These are phyloP conservation scores for Nannoperca obscura DNA, from an alignment of 2,797 vertebrate genomes.

Conservation along the genomic window DNA sequence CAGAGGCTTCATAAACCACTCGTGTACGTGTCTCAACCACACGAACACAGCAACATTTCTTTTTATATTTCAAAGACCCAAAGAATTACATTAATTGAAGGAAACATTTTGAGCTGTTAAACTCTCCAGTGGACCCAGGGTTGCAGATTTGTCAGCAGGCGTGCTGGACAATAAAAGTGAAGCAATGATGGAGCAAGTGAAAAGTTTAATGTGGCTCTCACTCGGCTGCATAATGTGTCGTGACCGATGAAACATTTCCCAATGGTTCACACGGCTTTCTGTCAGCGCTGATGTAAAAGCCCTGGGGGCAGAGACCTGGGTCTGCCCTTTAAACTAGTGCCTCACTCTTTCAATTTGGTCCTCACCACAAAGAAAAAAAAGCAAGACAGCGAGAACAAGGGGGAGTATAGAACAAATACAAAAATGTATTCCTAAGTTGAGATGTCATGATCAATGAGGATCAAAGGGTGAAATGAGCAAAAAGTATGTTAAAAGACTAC, in stretches of 20 bases:
- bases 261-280: slow-evolving; percentile 84
- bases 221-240: slow-evolving; percentile 81
- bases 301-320: slow-evolving; percentile 81
- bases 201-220: slow-evolving; percentile 86
- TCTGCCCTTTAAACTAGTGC: slow-evolving; percentile 83
- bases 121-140: slow-evolving; percentile 72
- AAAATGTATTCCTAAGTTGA: slow-evolving; percentile 62
- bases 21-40: slow-evolving; percentile 38
- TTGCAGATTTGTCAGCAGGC: slow-evolving; percentile 79
- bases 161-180: slow-evolving; percentile 82
- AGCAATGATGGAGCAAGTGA: slow-evolving; percentile 83
- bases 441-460: slow-evolving; percentile 56
- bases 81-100: slow-evolving; percentile 82
- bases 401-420: slow-evolving; percentile 61
- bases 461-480: slow-evolving; percentile 54
- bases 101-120: slow-evolving; percentile 83
- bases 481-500: slow-evolving; percentile 46
- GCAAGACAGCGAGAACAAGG: slow-evolving; percentile 55
- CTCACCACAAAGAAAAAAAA: slow-evolving; percentile 58
- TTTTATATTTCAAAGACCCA: slow-evolving; percentile 76
- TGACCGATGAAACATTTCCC: slow-evolving; percentile 87
- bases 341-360: slow-evolving; percentile 83
- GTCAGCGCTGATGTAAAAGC: slow-evolving; percentile 85
- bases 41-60: slow-evolving; percentile 66
- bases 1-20: slow-evolving; percentile 57